phyloP scores from a whole-genome alignment of 2,113 vertebrate genomes.

The Euleptes europaea region DNA sequence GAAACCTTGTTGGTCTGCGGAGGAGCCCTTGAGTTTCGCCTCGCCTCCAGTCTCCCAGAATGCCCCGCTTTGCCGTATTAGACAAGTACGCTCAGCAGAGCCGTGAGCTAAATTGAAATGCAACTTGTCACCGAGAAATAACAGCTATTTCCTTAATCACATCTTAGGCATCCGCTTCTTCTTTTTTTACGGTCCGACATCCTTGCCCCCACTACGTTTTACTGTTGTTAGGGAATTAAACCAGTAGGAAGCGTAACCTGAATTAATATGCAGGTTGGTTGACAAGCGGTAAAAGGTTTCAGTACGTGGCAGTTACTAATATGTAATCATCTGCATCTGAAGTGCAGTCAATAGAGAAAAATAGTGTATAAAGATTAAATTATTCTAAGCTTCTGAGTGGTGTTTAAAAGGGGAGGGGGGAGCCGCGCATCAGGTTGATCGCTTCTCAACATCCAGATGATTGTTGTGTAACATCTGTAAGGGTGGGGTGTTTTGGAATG shows the following conservation, averaged over 20 bases:
- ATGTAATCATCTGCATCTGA: constrained; percentile 16
- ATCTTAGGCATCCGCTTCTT: neutral
- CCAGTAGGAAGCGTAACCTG: constrained; percentile 51
- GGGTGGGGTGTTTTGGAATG: neutral
- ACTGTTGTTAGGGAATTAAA: constrained; percentile 50
- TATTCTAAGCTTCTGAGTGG: constrained; percentile 20
- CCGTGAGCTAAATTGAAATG: constrained; percentile 37
- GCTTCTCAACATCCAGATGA: constrained; percentile 21
- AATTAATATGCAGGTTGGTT: constrained; percentile 58
- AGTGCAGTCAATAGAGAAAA: constrained; percentile 24
- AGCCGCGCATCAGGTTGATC: constrained; percentile 12
- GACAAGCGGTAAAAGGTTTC: constrained; percentile 53
- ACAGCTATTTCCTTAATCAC: constrained; percentile 42
- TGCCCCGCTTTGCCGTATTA: constrained; percentile 27
- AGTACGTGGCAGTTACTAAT: constrained; percentile 32
- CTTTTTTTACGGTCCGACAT: neutral
- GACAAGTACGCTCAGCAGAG: neutral
- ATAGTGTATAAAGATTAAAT: constrained; percentile 22
- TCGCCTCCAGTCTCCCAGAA: neutral
- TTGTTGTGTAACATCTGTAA: neutral
- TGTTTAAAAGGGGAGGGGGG: constrained; percentile 42
- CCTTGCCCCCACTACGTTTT: constrained; percentile 31
- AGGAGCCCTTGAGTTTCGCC: neutral
- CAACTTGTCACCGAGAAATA: constrained; percentile 56
- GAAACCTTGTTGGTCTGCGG: neutral